phyloP scores from a whole-genome alignment of 2,113 vertebrate genomes.

The Apaloderma vittatum region DNA sequence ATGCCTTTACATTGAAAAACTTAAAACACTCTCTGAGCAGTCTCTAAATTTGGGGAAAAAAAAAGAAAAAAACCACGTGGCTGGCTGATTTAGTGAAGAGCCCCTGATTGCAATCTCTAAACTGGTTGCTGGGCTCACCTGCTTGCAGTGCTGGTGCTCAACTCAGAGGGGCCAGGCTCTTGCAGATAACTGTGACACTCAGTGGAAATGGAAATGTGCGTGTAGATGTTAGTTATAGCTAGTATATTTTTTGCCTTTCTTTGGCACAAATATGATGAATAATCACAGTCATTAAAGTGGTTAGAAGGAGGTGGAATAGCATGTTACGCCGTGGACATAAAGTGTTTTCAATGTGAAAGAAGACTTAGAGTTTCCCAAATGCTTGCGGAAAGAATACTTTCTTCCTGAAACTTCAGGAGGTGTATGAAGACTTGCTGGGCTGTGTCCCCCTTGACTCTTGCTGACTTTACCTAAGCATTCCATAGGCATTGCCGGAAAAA shows the following conservation, averaged over 20 bases:
- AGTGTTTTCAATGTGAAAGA: background rate
- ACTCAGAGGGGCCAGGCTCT: background rate
- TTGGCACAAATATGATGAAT: background rate
- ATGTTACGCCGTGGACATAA: background rate
- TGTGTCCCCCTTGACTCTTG: background rate
- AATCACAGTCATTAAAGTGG: background rate
- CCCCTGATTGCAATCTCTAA: background rate
- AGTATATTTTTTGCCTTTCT: fast-evolving
- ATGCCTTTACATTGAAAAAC: background rate
- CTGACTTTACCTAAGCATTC: background rate
- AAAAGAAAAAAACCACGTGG: background rate
- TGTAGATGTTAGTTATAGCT: background rate
- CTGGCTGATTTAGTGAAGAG: background rate
- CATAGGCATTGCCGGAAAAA: background rate
- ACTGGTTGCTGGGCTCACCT: background rate
- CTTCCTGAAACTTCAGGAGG: background rate
- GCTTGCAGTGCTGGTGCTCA: background rate
- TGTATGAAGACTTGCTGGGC: background rate
- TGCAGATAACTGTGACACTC: background rate
- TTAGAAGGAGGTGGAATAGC: background rate
- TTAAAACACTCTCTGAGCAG: background rate
- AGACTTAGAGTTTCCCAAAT: background rate
- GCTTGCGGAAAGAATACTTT: background rate
- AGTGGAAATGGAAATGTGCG: background rate
- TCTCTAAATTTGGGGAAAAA: background rate